Percentiles rank a stretch among this genome's conserved stretches.
Evolutionary conservation across 2,797 vertebrate genomes (phyloP).

Genomic region (Halcyon smyrnensis): DNA sequence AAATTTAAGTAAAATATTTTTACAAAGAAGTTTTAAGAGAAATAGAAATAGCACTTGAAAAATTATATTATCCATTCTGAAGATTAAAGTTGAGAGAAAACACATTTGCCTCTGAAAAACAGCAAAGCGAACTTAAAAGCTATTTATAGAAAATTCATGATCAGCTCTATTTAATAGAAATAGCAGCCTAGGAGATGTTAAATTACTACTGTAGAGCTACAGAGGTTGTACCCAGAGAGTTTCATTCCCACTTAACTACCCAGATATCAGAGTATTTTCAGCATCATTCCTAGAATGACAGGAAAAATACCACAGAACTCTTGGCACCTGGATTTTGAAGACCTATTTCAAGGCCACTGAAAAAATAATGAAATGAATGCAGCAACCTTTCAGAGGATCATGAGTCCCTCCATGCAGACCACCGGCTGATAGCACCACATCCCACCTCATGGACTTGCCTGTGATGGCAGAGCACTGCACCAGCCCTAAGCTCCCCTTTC

Average conservation of each 20-base stretch:
- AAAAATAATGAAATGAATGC: not conserved
- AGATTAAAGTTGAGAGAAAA: not conserved
- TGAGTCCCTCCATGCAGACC: not conserved
- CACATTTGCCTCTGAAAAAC: not conserved
- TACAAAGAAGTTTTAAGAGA: not conserved
- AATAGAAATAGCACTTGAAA: not conserved
- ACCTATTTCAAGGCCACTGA: not conserved
- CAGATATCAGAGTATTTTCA: not conserved
- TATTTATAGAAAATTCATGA: not conserved
- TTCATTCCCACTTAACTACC: not conserved
- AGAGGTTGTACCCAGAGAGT: not conserved
- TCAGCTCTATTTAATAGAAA: not conserved
- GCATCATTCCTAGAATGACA: not conserved
- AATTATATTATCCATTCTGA: not conserved
- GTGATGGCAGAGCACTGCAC: accelerated
- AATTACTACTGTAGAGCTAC: not conserved
- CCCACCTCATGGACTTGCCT: too few relatives aligned
- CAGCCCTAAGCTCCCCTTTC: too few relatives aligned
- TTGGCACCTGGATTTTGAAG: not conserved
- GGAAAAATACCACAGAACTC: not conserved
- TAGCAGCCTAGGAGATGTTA: not conserved
- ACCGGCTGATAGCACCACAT: not conserved
- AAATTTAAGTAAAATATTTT: not conserved
- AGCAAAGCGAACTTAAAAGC: not conserved
- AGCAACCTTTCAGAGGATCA: not conserved